These are phyloP conservation scores for Columba janthina DNA, from an alignment of 2,113 vertebrate species.

Conservation along the genomic window DNA sequence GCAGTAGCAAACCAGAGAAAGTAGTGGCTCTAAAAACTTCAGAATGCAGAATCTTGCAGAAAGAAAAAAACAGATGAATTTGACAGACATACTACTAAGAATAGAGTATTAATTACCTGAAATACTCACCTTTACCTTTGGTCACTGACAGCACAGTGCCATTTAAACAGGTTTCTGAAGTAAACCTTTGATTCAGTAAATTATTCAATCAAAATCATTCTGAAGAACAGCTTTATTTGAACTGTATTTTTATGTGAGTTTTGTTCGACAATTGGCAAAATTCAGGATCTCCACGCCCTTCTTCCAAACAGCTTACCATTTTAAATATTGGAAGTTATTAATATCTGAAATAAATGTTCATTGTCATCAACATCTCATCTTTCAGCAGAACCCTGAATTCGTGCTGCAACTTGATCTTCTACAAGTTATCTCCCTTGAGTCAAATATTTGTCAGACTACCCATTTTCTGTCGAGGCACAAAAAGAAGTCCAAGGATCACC, in stretches of 20 bases:
- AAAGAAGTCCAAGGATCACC: constrained; percentile 37
- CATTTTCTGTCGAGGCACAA: background rate
- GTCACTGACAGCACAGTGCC: background rate
- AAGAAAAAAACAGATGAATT: background rate
- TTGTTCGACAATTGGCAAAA: background rate
- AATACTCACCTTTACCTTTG: background rate
- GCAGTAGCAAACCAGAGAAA: background rate
- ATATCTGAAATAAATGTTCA: constrained; percentile 58
- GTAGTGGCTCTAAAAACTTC: background rate
- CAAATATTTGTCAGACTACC: background rate
- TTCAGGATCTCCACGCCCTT: background rate
- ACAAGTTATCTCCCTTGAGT: constrained; percentile 4
- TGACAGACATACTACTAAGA: background rate
- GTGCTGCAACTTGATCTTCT: constrained; percentile 55
- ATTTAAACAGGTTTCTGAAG: background rate
- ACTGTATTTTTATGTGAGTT: background rate
- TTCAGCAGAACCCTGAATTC: constrained; percentile 56
- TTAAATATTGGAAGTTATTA: constrained; percentile 58
- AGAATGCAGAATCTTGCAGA: background rate
- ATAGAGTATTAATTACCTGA: background rate
- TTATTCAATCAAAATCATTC: constrained; percentile 47
- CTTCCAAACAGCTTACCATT: constrained; percentile 65
- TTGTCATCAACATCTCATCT: constrained; percentile 56
- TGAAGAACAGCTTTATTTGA: constrained; percentile 39
- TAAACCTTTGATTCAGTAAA: constrained; percentile 22